These are phyloP conservation scores for Larimichthys polyactis DNA, from an alignment of 2,113 vertebrate species.

Conservation along the genomic window DNA sequence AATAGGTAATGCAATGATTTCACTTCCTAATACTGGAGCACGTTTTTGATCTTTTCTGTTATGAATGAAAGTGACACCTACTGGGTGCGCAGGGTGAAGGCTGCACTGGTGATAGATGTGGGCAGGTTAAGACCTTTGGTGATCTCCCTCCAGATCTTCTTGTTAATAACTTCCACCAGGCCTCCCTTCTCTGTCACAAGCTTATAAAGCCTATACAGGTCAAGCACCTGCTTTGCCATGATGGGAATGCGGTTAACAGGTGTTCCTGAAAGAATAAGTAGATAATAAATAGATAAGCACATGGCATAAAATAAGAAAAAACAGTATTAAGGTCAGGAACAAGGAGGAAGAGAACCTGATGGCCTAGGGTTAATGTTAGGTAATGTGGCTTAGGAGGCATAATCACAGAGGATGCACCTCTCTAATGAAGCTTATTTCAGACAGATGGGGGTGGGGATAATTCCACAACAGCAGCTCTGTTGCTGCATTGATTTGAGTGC, in stretches of 20 bases:
- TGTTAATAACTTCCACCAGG: constrained; percentile 98
- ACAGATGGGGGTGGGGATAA: constrained; percentile 64
- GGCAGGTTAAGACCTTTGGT: constrained; percentile 98
- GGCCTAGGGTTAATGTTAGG: constrained; percentile 28
- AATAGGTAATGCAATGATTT: no score
- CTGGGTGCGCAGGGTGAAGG: constrained; percentile 98
- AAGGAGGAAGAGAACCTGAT: not conserved
- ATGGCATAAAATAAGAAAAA: not conserved
- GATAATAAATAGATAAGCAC: not conserved
- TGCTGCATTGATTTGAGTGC: constrained; percentile 58
- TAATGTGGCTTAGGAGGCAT: constrained; percentile 54
- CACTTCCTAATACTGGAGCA: not conserved
- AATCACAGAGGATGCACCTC: constrained; percentile 57
- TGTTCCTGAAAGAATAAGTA: constrained; percentile 85
- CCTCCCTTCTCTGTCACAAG: constrained; percentile 98
- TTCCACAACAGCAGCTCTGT: constrained; percentile 53
- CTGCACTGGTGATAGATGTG: constrained; percentile 98
- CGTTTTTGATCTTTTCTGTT: not conserved
- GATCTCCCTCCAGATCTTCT: constrained; percentile 99
- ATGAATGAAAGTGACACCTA: constrained; percentile 66
- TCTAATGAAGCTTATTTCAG: constrained; percentile 73
- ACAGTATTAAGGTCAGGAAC: not conserved
- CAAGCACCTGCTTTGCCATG: constrained; percentile 98
- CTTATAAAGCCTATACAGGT: constrained; percentile 96
- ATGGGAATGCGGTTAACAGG: constrained; percentile 98